Percentiles rank a stretch among this genome's conserved stretches.
Evolutionary conservation across 2,113 vertebrate species (phyloP).

Genomic region (Vicugna pacos): DNA sequence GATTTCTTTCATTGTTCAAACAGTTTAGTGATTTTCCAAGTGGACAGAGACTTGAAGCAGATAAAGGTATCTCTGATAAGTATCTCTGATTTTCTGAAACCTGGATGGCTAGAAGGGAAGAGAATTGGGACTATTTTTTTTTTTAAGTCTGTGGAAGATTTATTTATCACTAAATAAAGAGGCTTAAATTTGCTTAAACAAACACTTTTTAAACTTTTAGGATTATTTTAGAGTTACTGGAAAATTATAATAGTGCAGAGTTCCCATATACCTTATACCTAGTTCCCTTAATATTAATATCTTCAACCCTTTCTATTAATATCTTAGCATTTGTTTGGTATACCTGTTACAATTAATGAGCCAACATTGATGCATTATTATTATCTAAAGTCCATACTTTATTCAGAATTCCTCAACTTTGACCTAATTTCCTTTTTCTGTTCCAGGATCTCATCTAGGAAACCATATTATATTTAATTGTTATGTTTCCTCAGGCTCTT

Average conservation of each 20-base stretch:
- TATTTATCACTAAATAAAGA: background rate
- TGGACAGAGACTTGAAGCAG: background rate
- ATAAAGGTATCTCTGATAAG: background rate
- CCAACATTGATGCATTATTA: background rate
- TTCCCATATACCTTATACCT: background rate
- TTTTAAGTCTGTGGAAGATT: background rate
- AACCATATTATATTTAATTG: background rate
- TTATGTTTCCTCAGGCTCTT: background rate
- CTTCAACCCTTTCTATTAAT: too few species aligned
- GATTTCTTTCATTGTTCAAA: conserved; percentile 34
- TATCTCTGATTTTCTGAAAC: background rate
- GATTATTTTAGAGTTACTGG: background rate
- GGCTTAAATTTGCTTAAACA: background rate
- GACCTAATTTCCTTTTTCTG: background rate
- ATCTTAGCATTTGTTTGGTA: background rate
- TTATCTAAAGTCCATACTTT: background rate
- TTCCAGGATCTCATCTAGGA: background rate
- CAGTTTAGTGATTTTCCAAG: background rate
- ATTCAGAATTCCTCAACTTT: background rate
- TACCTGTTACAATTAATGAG: background rate
- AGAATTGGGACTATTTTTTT: background rate
- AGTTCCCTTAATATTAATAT: background rate
- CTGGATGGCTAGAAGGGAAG: background rate
- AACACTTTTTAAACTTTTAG: background rate
- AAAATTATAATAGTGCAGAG: background rate